Evolutionary conservation across 2,113 vertebrate species (phyloP).

Genomic region (Genyomyrus donnyi): DNA sequence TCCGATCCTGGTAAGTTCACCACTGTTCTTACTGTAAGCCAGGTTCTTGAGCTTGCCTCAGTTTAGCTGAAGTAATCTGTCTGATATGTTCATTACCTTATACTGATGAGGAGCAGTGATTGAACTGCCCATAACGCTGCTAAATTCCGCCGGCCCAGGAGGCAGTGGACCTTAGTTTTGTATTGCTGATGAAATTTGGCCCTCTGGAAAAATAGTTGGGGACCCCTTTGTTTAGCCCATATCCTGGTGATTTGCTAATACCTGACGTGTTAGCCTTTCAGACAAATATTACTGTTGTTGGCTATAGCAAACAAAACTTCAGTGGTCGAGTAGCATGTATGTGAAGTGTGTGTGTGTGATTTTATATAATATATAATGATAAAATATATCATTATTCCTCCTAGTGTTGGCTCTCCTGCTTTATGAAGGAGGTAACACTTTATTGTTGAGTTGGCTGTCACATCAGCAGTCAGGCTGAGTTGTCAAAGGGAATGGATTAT

Average conservation of each 20-base stretch:
- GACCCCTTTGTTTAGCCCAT: not conserved
- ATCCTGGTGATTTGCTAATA: not conserved
- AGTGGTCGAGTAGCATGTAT: not conserved
- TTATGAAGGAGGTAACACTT: not conserved
- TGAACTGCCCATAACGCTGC: not conserved
- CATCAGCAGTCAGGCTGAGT: not conserved
- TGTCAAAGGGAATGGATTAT: not conserved
- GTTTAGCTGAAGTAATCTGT: not conserved
- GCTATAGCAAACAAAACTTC: not conserved
- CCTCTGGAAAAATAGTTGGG: not conserved
- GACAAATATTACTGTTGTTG: not conserved
- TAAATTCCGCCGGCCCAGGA: not conserved
- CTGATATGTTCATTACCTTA: not conserved
- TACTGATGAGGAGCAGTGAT: not conserved
- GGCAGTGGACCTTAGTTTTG: not conserved
- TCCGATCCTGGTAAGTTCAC: not conserved
- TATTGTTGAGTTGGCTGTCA: not conserved
- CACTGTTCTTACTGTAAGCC: not conserved
- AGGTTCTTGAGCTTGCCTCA: not conserved
- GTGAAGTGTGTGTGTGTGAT: not conserved
- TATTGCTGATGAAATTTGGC: not conserved
- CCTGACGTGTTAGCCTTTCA: not conserved
- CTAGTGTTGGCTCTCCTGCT: not conserved
- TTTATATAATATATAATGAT: not conserved
- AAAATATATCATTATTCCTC: not conserved